phyloP scores from a whole-genome alignment of 2,888 invertebrate species.

The Carcina quercana region DNA sequence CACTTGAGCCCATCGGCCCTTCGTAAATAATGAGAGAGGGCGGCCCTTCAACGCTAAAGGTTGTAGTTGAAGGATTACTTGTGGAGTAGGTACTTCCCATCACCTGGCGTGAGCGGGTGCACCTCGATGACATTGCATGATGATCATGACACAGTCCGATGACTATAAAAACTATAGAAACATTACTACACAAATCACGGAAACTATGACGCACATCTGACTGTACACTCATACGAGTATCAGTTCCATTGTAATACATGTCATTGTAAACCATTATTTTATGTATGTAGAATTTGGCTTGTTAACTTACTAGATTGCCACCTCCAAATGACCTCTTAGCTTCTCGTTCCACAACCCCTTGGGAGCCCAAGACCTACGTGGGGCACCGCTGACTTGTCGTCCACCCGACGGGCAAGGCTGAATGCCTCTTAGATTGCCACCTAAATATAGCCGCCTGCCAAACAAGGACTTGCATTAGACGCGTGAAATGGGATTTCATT shows the following conservation, averaged over 20 bases:
- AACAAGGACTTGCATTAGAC: constrained; percentile 59
- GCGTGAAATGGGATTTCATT: constrained; percentile 46
- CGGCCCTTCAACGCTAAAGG: constrained; percentile 40
- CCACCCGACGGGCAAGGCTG: constrained; percentile 40
- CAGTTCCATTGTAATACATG: too few species aligned
- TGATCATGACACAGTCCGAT: too few species aligned
- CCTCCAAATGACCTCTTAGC: constrained; percentile 23
- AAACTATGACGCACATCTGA: too few species aligned
- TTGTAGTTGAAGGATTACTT: constrained; percentile 16
- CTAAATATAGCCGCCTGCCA: constrained; percentile 56
- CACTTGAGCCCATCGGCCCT: constrained; percentile 69
- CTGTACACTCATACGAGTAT: too few species aligned
- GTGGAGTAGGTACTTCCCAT: constrained; percentile 30
- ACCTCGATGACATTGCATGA: too few species aligned
- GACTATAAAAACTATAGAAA: too few species aligned
- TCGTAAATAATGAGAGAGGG: constrained; percentile 72
- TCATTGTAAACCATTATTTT: too few species aligned
- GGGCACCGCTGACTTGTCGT: constrained; percentile 46
- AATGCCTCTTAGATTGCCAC: constrained; percentile 69
- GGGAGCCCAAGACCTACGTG: constrained; percentile 58
- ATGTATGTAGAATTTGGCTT: too few species aligned
- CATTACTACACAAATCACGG: too few species aligned
- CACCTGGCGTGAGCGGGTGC: too few species aligned
- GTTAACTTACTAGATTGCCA: too few species aligned
- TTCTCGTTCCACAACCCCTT: constrained; percentile 36